Percentiles rank a stretch among this genome's conserved stretches.
phyloP scores from a whole-genome alignment of 1,140 invertebrate genomes.

The Phortica variegata region DNA sequence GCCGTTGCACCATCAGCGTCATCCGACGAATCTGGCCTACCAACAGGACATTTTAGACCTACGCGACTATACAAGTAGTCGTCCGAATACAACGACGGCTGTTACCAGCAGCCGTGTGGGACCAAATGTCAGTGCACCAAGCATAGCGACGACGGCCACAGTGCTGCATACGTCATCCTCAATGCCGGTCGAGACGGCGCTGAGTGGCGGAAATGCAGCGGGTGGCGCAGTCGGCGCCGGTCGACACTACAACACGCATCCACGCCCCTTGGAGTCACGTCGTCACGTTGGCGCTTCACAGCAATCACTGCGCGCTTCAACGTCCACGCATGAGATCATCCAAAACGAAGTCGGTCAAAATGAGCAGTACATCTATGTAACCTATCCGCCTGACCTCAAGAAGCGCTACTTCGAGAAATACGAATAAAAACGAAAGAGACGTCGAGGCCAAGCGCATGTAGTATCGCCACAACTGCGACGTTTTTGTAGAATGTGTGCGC shows the following conservation, averaged over 20 bases:
- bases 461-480: too few relatives aligned
- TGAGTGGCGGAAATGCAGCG: too few relatives aligned
- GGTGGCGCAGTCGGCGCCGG: neutral
- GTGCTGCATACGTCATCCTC: neutral
- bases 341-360: constrained; percentile 57
- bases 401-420: constrained; percentile 78
- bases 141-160: constrained; percentile 17
- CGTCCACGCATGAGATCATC: constrained; percentile 50
- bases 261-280: constrained; percentile 43
- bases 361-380: constrained; percentile 82
- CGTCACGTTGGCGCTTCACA: constrained; percentile 47
- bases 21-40: constrained; percentile 52
- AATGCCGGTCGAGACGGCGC: neutral
- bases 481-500: neutral
- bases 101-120: constrained; percentile 12
- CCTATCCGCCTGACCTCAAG: constrained; percentile 81
- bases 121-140: constrained; percentile 20
- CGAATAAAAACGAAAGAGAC: constrained; percentile 30
- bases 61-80: constrained; percentile 56
- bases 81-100: constrained; percentile 32
- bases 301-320: constrained; percentile 47
- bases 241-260: constrained; percentile 48
- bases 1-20: constrained; percentile 39
- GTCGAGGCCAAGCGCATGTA: neutral
- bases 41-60: constrained; percentile 57